These are phyloP conservation scores for Pica pica DNA, from an alignment of 2,113 vertebrate species.

Conservation along the genomic window DNA sequence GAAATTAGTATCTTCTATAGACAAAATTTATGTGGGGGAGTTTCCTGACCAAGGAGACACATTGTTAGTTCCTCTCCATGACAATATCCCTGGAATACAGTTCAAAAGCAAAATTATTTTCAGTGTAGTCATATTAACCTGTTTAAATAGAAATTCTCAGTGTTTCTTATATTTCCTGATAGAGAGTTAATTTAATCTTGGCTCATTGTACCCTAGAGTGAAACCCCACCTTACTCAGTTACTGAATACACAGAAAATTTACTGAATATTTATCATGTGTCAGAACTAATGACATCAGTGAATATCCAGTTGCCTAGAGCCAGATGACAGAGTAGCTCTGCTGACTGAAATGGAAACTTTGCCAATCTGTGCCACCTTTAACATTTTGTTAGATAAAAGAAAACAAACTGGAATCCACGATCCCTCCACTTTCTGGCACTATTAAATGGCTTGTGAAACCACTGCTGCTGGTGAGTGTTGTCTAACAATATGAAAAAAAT, in stretches of 20 bases:
- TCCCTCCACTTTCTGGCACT: neutral
- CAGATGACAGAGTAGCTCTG: neutral
- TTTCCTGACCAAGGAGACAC: neutral
- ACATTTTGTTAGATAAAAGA: neutral
- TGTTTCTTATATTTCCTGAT: neutral
- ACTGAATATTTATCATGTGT: neutral
- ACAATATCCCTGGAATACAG: neutral
- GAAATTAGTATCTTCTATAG: neutral
- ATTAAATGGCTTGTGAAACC: neutral
- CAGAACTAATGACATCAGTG: neutral
- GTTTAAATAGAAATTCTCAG: neutral
- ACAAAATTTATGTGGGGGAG: neutral
- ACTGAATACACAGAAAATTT: slow-evolving; percentile 3
- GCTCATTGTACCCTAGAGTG: neutral
- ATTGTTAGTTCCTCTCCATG: neutral
- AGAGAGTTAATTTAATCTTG: neutral
- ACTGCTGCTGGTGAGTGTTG: neutral
- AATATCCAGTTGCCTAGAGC: neutral
- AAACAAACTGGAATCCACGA: neutral
- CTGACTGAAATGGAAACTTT: neutral
- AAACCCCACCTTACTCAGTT: neutral
- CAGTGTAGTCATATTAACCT: neutral
- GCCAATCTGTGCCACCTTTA: neutral
- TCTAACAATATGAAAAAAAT: neutral
- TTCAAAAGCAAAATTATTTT: neutral